Conservation (phyloP, 2,113 vertebrate species). For the Solea senegalensis region DNA sequence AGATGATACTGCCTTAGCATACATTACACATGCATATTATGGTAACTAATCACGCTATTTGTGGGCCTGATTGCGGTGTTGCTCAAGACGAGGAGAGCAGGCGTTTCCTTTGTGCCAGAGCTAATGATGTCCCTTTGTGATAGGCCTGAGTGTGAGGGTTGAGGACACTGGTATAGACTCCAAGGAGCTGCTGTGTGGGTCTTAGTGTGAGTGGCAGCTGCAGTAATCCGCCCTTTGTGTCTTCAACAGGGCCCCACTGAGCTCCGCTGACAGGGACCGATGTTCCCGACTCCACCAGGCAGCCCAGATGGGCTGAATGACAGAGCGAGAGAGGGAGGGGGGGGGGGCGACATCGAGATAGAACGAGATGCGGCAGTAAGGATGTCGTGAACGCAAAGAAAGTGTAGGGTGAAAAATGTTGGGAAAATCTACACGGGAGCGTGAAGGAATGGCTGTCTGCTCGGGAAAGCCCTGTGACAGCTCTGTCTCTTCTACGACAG, state of each 20-base stretch:
- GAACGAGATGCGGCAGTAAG: constrained; percentile 22
- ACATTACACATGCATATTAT: constrained; percentile 75
- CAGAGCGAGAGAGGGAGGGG: constrained; percentile 45
- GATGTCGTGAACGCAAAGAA: constrained; percentile 20
- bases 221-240: constrained; percentile 86
- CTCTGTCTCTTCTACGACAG: constrained; percentile 38
- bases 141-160: constrained; percentile 69
- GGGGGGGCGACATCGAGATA: constrained; percentile 22
- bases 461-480: constrained; percentile 39
- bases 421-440: constrained; percentile 10
- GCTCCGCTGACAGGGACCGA: constrained; percentile 77
- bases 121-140: constrained; percentile 84
- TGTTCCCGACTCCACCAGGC: constrained; percentile 77
- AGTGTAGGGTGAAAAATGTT: constrained; percentile 9
- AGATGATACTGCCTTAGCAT: constrained; percentile 72
- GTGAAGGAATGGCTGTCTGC: constrained; percentile 9
- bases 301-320: constrained; percentile 81
- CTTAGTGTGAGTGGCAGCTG: constrained; percentile 87
- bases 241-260: constrained; percentile 80
- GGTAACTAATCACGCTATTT: constrained; percentile 76
- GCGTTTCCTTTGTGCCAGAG: constrained; percentile 75
- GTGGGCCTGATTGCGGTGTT: constrained; percentile 67
- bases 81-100: constrained; percentile 69
- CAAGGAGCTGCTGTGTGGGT: constrained; percentile 77
- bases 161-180: constrained; percentile 79